phyloP scores from a whole-genome alignment of 1,140 invertebrate genomes.

The Drosophila leontia region DNA sequence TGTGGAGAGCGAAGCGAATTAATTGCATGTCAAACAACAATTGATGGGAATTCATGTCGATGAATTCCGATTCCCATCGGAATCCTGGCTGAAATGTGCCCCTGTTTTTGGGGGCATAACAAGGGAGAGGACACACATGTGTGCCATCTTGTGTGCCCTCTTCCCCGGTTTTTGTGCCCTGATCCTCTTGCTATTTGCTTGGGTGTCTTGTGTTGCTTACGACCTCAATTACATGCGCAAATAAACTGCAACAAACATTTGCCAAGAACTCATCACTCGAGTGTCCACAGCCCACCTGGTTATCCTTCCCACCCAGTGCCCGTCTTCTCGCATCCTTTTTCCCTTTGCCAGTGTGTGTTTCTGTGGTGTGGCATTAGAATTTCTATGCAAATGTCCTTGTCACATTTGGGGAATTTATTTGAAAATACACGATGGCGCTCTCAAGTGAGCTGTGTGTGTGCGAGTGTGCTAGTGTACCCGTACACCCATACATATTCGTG shows the following conservation, averaged over 20 bases:
- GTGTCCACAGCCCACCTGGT: conserved; percentile 42
- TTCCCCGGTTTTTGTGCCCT: conserved; percentile 5
- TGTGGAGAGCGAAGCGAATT: conserved; percentile 43
- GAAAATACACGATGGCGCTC: conserved; percentile 53
- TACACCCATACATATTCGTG: conserved; percentile 19
- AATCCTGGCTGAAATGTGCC: conserved; percentile 13
- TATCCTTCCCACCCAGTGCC: conserved; percentile 1
- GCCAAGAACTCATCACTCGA: conserved; percentile 61
- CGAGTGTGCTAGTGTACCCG: conserved; percentile 7
- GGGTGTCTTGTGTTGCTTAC: conserved; percentile 61
- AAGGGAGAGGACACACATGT: conserved; percentile 11
- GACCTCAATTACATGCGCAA: conserved; percentile 80
- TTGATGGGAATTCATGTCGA: conserved; percentile 60
- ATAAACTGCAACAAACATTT: conserved; percentile 82
- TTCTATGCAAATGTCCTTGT: conserved; percentile 80
- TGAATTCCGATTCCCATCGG: conserved; percentile 26
- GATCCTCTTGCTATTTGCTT: conserved; percentile 13
- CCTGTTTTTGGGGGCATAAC: conserved; percentile 10
- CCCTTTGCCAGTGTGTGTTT: conserved; percentile 16
- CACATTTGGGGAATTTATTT: conserved; percentile 80
- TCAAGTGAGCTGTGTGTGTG: conserved; percentile 25
- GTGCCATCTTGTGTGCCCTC: conserved; percentile 1
- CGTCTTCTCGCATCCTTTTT: conserved; percentile 1
- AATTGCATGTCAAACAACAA: conserved; percentile 70
- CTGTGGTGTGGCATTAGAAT: conserved; percentile 61